Evolutionary conservation across 2,888 invertebrate species (phyloP), one percentile per base, ranked within the genome.

Genomic region (Salticus scenicus): DNA sequence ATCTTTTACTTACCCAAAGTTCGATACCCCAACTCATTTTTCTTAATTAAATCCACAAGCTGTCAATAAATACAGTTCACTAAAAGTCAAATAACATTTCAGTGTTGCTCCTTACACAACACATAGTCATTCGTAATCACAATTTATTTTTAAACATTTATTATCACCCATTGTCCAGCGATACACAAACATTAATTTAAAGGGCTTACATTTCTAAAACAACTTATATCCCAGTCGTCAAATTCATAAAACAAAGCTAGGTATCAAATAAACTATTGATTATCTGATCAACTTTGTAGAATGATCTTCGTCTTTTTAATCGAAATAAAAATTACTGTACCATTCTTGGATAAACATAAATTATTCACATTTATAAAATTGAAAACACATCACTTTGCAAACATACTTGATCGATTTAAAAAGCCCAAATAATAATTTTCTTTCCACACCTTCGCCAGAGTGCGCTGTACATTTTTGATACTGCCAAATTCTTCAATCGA

Each of bases 1-100:
- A n/a, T n/a, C n/a, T n/a, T n/a, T n/a, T n/a, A 69, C 87, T 87
- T 74, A 87, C 87, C 99, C 99, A 95, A 86, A 95, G 94, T 72
- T 87, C 87, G 20, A 70, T 67, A 51, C 87, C 87, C 87, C 87
- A 87, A 51, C 69, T 87, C 87, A 87, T 87, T 71, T 72, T 83
- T 41, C 28, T 51, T 17, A 72, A 42, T 24, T 47, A 28, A n/a
- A 57, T 72, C 72, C 67, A 67, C 66, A 30, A 47, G 10, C 47
- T 47, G n/a, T n/a, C n/a, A 47, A 47, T 17, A 47, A 47, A 5
- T 47, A 47, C 10, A 10, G 47, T 47, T 47, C n/a, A 47, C 7
- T 47, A 12, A 17, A n/a, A 17, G 17, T 47, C 7, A 12, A 47
- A 2, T 2, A 10, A 2, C 2, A 47, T 10, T 12, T 47, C n/a